phyloP scores from a whole-genome alignment of 1,140 invertebrate genomes.

The Drosophila tropicalis region DNA sequence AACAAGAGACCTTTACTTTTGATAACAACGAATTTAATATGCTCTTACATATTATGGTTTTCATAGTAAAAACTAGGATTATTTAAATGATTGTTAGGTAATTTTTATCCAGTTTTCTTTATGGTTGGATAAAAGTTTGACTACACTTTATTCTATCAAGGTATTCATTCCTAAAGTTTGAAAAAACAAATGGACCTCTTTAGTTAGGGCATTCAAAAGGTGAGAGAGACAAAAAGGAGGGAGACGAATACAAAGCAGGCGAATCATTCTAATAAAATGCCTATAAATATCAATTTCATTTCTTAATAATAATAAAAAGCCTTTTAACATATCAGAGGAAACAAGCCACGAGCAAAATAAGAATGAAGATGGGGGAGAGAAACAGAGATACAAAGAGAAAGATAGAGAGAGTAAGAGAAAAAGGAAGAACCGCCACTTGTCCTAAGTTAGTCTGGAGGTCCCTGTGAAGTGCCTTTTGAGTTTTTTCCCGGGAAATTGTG shows the following conservation, averaged over 20 bases:
- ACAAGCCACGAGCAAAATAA: constrained; percentile 5
- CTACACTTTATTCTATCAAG: no score
- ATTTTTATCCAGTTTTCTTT: no score
- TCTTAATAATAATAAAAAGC: constrained; percentile 32
- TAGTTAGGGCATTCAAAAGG: neutral
- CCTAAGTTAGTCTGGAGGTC: constrained; percentile 4
- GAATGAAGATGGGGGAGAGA: neutral
- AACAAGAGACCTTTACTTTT: constrained; percentile 5
- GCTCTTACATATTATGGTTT: neutral
- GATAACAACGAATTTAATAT: constrained; percentile 27
- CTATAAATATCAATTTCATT: constrained; percentile 57
- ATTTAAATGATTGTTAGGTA: no score
- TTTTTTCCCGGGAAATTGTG: constrained; percentile 9
- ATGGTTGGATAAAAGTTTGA: no score
- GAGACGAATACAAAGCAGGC: neutral
- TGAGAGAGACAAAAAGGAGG: neutral
- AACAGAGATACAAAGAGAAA: no score
- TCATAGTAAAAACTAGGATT: no score
- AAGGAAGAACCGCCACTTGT: constrained; percentile 5
- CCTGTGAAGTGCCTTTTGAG: constrained; percentile 6
- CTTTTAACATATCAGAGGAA: constrained; percentile 12
- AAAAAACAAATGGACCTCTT: neutral
- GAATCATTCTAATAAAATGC: constrained; percentile 34
- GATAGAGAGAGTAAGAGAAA: neutral
- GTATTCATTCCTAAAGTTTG: no score